Percentiles rank a stretch among this genome's conserved stretches.
Conservation (phyloP, 2,113 vertebrate species). For the Phoxinus phoxinus region DNA sequence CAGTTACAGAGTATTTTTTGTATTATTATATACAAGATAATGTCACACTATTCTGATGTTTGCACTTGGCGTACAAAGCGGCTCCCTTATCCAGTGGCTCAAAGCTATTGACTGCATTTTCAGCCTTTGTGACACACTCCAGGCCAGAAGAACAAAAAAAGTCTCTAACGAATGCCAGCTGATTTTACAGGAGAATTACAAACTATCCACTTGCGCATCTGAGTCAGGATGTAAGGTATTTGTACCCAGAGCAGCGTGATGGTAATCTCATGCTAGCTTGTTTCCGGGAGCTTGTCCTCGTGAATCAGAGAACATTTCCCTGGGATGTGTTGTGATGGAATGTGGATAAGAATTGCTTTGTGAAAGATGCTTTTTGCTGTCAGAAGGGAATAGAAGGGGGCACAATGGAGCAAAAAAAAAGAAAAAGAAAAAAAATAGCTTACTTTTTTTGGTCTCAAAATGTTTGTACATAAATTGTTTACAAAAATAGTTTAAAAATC, state of each 20-base stretch:
- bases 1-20: neutral
- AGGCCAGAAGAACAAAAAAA: conserved; percentile 37
- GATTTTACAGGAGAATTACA: conserved; percentile 52
- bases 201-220: conserved; percentile 32
- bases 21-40: neutral
- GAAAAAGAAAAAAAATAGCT: too few species aligned
- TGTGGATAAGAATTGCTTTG: conserved; percentile 35
- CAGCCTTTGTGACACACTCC: conserved; percentile 43
- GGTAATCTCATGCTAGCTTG: conserved; percentile 54
- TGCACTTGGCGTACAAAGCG: neutral
- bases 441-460: neutral
- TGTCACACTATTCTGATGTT: neutral
- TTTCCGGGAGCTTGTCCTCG: conserved; percentile 38
- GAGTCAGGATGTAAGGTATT: conserved; percentile 40
- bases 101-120: conserved; percentile 46
- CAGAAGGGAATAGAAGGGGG: neutral
- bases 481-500: neutral
- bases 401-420: neutral
- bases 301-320: conserved; percentile 43
- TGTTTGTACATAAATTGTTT: neutral
- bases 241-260: conserved; percentile 51
- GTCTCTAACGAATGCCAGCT: conserved; percentile 47
- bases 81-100: conserved; percentile 12
- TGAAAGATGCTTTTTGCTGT: conserved; percentile 34
- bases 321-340: conserved; percentile 21